Evolutionary conservation across 2,888 invertebrate species (phyloP).

Genomic region (Mimas tiliae): DNA sequence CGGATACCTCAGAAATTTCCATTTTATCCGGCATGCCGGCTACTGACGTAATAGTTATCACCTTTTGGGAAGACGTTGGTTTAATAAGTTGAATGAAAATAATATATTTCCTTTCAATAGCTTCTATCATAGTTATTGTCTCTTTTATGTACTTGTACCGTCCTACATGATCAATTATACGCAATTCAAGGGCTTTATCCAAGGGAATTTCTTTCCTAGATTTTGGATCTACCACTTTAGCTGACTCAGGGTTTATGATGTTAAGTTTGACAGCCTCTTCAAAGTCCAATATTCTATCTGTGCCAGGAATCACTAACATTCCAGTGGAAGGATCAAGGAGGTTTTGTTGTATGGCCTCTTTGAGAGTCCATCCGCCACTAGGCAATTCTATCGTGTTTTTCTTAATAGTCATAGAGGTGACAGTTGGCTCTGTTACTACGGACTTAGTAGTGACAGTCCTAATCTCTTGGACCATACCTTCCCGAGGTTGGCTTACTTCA

Average conservation of each 20-base stretch:
- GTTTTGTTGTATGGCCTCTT: conserved; percentile 92
- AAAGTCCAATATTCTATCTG: conserved; percentile 92
- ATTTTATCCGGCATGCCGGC: conserved; percentile 89
- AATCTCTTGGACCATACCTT: conserved; percentile 57
- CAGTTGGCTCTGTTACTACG: conserved; percentile 75
- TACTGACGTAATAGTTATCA: conserved; percentile 89
- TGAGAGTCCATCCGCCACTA: conserved; percentile 91
- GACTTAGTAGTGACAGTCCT: conserved; percentile 74
- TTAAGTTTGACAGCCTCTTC: conserved; percentile 94
- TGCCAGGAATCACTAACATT: conserved; percentile 93
- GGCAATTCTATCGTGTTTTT: conserved; percentile 92
- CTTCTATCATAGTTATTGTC: conserved; percentile 89
- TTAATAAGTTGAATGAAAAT: conserved; percentile 83
- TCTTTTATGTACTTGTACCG: conserved; percentile 86
- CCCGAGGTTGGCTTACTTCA: conserved; percentile 54
- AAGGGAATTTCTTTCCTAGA: conserved; percentile 88
- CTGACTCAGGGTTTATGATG: conserved; percentile 93
- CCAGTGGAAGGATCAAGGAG: conserved; percentile 93
- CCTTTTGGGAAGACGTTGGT: conserved; percentile 81
- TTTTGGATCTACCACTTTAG: conserved; percentile 91
- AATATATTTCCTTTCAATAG: conserved; percentile 87
- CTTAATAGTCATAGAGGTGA: conserved; percentile 82
- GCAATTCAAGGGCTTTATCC: conserved; percentile 90
- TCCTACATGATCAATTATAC: conserved; percentile 91
- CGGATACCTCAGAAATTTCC: conserved; percentile 85